These are phyloP conservation scores for Palloptera scutellata DNA, from an alignment of 2,888 invertebrate species.

Conservation along the genomic window DNA sequence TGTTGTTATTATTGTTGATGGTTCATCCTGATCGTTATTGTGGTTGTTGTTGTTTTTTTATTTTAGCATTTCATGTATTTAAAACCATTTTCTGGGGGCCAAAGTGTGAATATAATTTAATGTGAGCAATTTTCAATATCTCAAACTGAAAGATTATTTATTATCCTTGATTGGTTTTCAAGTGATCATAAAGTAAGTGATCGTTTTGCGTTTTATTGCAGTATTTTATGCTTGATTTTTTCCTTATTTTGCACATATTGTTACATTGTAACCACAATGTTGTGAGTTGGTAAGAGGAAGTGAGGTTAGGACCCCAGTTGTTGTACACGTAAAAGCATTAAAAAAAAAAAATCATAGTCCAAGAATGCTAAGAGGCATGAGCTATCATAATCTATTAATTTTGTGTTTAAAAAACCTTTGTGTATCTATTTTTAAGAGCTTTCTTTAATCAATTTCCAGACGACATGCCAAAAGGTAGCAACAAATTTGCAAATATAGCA, in stretches of 20 bases:
- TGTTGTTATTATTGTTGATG: conserved; percentile 20
- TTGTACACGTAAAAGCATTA: too few relatives aligned
- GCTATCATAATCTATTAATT: too few relatives aligned
- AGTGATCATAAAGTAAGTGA: conserved; percentile 63
- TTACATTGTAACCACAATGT: too few relatives aligned
- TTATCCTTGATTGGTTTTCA: conserved; percentile 64
- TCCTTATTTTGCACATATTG: too few relatives aligned
- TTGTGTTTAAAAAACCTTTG: too few relatives aligned
- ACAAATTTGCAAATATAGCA: too few relatives aligned
- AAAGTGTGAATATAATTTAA: conserved; percentile 65
- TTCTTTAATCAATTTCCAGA: too few relatives aligned
- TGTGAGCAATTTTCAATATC: conserved; percentile 63
- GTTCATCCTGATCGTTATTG: conserved; percentile 41
- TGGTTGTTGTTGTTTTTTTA: conserved; percentile 39
- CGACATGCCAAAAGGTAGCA: too few relatives aligned
- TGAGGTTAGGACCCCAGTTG: neutral
- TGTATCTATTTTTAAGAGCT: too few relatives aligned
- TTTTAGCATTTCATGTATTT: conserved; percentile 41
- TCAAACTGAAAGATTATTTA: conserved; percentile 61
- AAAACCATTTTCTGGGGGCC: conserved; percentile 51
- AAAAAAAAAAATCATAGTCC: too few relatives aligned
- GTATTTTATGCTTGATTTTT: too few relatives aligned
- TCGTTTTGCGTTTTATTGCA: conserved; percentile 43
- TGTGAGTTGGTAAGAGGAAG: neutral
- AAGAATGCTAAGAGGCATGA: too few relatives aligned